Conservation (phyloP, 2,113 vertebrate species). For the Alligator mississippiensis region DNA sequence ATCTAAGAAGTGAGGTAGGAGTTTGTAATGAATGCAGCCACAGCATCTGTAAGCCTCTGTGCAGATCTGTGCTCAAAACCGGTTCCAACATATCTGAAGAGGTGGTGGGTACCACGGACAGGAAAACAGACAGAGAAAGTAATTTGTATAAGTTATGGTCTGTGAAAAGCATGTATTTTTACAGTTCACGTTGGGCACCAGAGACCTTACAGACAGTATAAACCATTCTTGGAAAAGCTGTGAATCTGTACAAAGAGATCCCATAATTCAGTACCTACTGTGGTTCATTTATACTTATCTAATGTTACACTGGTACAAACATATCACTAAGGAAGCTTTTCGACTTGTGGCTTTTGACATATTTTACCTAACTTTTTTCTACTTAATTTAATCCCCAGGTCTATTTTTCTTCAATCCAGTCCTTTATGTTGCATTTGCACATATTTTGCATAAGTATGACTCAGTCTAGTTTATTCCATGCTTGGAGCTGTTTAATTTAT, state of each 20-base stretch:
- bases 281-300: neutral
- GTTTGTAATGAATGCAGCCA: neutral
- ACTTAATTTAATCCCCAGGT: neutral
- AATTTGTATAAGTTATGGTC: neutral
- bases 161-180: neutral
- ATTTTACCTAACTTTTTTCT: neutral
- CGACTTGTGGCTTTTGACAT: neutral
- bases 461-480: no score
- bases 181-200: neutral
- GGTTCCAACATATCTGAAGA: neutral
- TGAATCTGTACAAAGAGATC: neutral
- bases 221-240: neutral
- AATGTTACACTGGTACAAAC: neutral
- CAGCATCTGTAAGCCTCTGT: neutral
- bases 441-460: no score
- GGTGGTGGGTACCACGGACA: neutral
- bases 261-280: neutral
- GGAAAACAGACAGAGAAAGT: neutral
- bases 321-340: neutral
- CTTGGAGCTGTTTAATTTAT: no score
- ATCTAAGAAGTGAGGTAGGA: neutral
- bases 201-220: neutral
- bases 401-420: neutral
- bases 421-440: neutral
- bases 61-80: neutral